Evolutionary conservation across 2,113 vertebrate genomes (phyloP).

Genomic region (Ivindomyrus marchei): DNA sequence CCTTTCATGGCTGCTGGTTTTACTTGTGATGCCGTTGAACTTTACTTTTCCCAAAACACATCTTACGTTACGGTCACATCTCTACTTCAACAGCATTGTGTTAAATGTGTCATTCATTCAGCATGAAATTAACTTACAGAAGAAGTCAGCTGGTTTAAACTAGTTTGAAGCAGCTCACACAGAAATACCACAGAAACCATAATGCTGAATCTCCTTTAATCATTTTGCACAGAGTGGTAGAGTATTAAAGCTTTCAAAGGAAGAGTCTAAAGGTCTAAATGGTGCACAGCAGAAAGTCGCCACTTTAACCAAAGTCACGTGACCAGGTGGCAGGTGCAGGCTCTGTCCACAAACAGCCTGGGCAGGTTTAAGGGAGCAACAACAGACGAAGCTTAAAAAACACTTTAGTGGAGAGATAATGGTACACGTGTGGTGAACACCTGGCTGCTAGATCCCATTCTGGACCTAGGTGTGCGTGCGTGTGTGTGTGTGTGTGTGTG

Average conservation of each 20-base stretch:
- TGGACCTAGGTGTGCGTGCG: neutral
- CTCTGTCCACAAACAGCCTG: neutral
- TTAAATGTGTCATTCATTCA: neutral
- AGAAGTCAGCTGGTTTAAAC: neutral
- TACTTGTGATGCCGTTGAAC: too few relatives aligned
- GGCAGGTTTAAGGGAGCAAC: neutral
- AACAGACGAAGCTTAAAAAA: neutral
- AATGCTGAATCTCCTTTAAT: neutral
- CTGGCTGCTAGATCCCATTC: neutral
- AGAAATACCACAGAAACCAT: neutral
- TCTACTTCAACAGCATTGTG: neutral
- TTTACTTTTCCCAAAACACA: too few relatives aligned
- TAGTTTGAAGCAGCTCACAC: neutral
- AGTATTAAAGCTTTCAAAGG: neutral
- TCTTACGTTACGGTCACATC: too few relatives aligned
- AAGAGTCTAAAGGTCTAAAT: neutral
- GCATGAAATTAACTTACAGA: neutral
- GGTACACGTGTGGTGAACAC: neutral
- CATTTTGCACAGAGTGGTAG: neutral
- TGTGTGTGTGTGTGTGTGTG: accelerated
- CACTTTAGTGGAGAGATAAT: neutral
- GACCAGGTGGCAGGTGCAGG: neutral
- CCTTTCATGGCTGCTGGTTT: too few relatives aligned
- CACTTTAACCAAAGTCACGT: neutral
- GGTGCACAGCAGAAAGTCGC: neutral